Percentiles rank a stretch among this genome's conserved stretches.
phyloP scores from a whole-genome alignment of 2,113 vertebrate species.

The Gallinago paraguaiae region DNA sequence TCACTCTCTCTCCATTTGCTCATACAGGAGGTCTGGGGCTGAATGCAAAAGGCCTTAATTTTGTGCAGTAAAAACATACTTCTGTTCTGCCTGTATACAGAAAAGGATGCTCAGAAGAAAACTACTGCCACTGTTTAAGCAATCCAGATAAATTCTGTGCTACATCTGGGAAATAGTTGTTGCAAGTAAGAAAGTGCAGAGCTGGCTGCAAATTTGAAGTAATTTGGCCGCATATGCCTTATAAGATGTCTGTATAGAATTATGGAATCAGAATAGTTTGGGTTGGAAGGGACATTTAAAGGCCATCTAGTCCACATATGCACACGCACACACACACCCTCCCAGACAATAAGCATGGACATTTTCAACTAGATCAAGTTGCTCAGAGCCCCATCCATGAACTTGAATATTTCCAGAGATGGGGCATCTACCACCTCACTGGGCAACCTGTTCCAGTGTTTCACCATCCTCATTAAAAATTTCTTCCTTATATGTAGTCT shows the following conservation, averaged over 20 bases:
- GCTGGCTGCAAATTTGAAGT: not conserved
- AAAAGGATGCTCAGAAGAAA: not conserved
- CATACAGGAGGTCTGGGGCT: not conserved
- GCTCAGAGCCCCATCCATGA: fast-evolving
- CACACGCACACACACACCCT: too few relatives aligned
- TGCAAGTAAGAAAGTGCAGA: not conserved
- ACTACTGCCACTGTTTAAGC: not conserved
- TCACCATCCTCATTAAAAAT: not conserved
- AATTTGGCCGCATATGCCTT: not conserved
- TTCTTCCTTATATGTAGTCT: not conserved
- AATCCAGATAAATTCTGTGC: not conserved
- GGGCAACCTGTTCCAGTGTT: not conserved
- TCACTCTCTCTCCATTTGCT: not conserved
- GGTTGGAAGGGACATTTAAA: not conserved
- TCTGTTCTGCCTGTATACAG: not conserved
- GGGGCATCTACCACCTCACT: not conserved
- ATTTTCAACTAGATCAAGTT: not conserved
- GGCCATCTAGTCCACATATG: too few relatives aligned
- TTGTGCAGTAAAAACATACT: not conserved
- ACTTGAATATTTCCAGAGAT: not conserved
- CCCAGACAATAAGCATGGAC: not conserved
- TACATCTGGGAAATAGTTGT: not conserved
- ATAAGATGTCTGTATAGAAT: not conserved
- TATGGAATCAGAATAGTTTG: not conserved
- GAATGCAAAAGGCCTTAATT: not conserved